phyloP scores from a whole-genome alignment of 2,113 vertebrate species.

The Phrynocephalus versicolor region DNA sequence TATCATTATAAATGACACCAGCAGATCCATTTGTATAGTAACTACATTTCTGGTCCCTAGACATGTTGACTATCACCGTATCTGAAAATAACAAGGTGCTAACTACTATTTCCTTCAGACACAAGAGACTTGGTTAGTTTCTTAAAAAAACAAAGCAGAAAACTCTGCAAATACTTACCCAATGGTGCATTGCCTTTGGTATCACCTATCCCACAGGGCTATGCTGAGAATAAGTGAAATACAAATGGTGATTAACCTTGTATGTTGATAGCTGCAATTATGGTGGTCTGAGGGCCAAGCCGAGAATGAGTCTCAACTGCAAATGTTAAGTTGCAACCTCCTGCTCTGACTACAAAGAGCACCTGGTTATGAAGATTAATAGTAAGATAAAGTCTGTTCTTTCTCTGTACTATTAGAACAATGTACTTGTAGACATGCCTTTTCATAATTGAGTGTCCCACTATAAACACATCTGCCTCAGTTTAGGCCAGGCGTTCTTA shows the following conservation, averaged over 20 bases:
- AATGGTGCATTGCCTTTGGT: neutral
- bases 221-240: neutral
- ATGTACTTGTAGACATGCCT: neutral
- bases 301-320: too few relatives aligned
- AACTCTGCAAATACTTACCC: neutral
- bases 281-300: too few relatives aligned
- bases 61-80: neutral
- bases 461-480: neutral
- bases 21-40: neutral
- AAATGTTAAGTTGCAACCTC: too few relatives aligned
- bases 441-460: too few relatives aligned
- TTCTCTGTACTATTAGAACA: neutral
- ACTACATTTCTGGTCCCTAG: neutral
- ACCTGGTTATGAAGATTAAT: neutral
- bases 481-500: neutral
- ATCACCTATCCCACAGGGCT: neutral
- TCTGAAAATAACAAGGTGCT: too few relatives aligned
- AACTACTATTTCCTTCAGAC: too few relatives aligned
- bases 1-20: too few relatives aligned
- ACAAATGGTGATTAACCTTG: neutral
- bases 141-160: neutral
- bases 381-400: neutral
- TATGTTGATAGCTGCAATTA: neutral
- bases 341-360: too few relatives aligned
- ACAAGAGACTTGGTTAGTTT: too few relatives aligned